phyloP scores from a whole-genome alignment of 2,888 invertebrate species.

The Philereme transversata region DNA sequence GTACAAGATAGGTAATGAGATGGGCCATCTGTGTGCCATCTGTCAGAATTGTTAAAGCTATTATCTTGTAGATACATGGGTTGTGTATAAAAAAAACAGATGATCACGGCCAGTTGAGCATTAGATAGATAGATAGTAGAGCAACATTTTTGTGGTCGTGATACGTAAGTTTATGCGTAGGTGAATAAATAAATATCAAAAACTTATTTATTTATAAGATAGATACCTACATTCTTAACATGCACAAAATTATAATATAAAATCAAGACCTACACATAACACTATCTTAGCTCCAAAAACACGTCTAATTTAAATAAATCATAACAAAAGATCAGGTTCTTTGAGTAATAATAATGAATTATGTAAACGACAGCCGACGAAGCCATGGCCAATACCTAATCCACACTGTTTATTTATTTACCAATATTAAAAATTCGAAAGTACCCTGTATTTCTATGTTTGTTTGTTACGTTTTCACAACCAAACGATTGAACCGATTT shows the following conservation, averaged over 20 bases:
- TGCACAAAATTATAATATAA: too few species aligned
- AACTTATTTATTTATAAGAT: too few species aligned
- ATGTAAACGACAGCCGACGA: conserved; percentile 21
- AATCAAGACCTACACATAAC: conserved; percentile 1
- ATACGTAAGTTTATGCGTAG: too few species aligned
- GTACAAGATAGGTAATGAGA: neutral
- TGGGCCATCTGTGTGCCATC: neutral
- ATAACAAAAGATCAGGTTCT: conserved; percentile 16
- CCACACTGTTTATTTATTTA: conserved; percentile 26
- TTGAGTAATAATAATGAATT: conserved; percentile 7
- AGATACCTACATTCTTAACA: too few species aligned
- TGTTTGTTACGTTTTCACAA: too few species aligned
- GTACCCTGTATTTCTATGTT: too few species aligned
- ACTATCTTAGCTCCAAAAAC: conserved; percentile 18
- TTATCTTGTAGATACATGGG: neutral
- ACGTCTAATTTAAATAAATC: conserved; percentile 20
- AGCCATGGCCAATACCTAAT: conserved; percentile 23
- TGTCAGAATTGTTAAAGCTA: neutral
- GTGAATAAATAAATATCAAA: too few species aligned
- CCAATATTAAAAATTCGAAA: too few species aligned
- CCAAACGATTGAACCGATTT: too few species aligned
- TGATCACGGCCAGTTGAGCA: too few species aligned
- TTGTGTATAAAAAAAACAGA: neutral
- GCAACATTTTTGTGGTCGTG: too few species aligned
- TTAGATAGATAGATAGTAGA: too few species aligned